Evolutionary conservation across 2,888 invertebrate species (phyloP).

Genomic region (Stenodema calcarata): DNA sequence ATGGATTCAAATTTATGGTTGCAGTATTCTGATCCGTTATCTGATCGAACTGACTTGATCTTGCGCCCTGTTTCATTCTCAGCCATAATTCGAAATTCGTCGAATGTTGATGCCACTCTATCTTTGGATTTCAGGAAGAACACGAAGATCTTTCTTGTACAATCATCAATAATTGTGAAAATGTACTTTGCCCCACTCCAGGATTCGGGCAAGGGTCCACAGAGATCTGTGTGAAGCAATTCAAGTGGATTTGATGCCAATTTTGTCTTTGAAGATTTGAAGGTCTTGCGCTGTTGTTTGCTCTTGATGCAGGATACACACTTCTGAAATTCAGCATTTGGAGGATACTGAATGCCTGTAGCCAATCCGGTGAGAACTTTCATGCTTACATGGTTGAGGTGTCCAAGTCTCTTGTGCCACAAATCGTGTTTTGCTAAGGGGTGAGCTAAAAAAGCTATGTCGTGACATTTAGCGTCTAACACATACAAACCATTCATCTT

Average conservation of each 20-base stretch:
- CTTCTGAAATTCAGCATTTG: too few relatives aligned
- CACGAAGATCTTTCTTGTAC: background rate
- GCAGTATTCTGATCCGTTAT: conserved; percentile 59
- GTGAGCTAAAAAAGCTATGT: too few relatives aligned
- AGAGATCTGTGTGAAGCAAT: conserved; percentile 55
- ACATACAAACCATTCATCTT: too few relatives aligned
- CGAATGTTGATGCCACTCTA: background rate
- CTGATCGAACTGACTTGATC: conserved; percentile 58
- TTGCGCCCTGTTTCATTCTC: conserved; percentile 53
- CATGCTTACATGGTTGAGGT: background rate
- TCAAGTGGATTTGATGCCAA: background rate
- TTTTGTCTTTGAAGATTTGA: too few relatives aligned
- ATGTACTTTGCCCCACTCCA: conserved; percentile 52
- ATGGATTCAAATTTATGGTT: conserved; percentile 56
- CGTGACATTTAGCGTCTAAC: too few relatives aligned
- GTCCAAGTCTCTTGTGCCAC: background rate
- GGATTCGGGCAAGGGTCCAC: conserved; percentile 53
- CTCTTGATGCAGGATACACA: too few relatives aligned
- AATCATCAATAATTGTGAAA: conserved; percentile 4
- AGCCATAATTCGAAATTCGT: background rate
- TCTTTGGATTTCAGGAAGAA: conserved; percentile 2
- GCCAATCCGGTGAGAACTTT: background rate
- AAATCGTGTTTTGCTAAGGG: background rate
- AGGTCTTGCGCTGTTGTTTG: too few relatives aligned
- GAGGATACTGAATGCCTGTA: background rate